Percentiles rank a stretch among this genome's conserved stretches.
Evolutionary conservation across 2,113 vertebrate genomes (phyloP).

Genomic region (Nyctereutes procyonoides): DNA sequence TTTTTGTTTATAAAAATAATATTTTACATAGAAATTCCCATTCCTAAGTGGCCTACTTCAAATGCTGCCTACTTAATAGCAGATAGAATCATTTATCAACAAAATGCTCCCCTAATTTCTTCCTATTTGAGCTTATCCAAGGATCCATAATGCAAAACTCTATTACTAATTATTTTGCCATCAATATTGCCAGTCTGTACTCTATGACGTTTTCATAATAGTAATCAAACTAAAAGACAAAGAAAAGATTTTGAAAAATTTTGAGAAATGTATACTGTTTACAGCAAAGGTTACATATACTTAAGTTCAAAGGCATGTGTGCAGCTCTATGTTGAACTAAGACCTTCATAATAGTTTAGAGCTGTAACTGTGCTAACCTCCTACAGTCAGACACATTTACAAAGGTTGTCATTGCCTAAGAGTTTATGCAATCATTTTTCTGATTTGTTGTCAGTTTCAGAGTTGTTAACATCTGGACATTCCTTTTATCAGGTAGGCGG

Average conservation of each 20-base stretch:
- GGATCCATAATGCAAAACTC: not conserved
- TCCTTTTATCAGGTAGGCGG: constrained; percentile 23
- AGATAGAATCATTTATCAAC: not conserved
- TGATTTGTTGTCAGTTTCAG: not conserved
- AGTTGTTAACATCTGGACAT: constrained; percentile 23
- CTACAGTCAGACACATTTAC: not conserved
- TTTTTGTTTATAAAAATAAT: not conserved
- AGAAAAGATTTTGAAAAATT: not conserved
- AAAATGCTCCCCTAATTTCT: not conserved
- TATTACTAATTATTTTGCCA: constrained; percentile 33
- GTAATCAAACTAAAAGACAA: not conserved
- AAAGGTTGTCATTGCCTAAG: not conserved
- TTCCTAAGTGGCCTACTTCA: not conserved
- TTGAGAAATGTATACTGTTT: not conserved
- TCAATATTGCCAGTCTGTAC: not conserved
- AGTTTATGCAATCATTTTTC: not conserved
- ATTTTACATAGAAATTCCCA: not conserved
- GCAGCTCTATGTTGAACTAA: not conserved
- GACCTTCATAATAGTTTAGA: not conserved
- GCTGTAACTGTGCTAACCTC: not conserved
- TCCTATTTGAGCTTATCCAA: not conserved
- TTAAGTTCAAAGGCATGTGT: not conserved
- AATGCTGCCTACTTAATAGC: not conserved
- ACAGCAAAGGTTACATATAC: not conserved
- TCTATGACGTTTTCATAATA: not conserved